Percentiles rank a stretch among this genome's conserved stretches.
phyloP scores from a whole-genome alignment of 2,888 invertebrate species.

The Prosapia bicincta region DNA sequence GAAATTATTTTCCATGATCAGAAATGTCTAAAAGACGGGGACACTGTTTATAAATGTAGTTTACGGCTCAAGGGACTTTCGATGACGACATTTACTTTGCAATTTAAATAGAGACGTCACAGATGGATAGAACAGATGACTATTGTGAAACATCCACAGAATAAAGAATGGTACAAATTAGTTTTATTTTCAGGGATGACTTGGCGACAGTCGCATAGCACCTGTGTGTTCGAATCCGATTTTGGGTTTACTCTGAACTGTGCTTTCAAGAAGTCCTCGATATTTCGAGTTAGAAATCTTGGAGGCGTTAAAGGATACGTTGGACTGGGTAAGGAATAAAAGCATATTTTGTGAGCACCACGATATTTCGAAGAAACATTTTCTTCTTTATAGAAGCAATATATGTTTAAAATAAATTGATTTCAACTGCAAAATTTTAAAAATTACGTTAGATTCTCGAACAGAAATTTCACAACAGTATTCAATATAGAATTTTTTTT shows the following conservation, averaged over 20 bases:
- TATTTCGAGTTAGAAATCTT: conserved; percentile 86
- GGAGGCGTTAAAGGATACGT: conserved; percentile 88
- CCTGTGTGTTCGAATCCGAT: conserved; percentile 85
- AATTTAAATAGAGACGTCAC: not conserved
- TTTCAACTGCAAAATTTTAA: too few relatives aligned
- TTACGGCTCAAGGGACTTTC: too few relatives aligned
- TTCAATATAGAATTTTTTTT: too few relatives aligned
- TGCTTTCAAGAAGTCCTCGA: conserved; percentile 87
- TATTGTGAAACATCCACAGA: too few relatives aligned
- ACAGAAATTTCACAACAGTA: too few relatives aligned
- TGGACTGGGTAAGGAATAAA: conserved; percentile 71
- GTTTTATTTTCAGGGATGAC: conserved; percentile 41
- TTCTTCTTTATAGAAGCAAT: too few relatives aligned
- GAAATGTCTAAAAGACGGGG: too few relatives aligned
- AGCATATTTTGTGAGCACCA: not conserved
- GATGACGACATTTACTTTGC: too few relatives aligned
- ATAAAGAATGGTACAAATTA: not conserved
- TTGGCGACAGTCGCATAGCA: conserved; percentile 63
- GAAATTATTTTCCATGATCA: too few relatives aligned
- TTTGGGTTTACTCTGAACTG: conserved; percentile 89
- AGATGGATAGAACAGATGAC: not conserved
- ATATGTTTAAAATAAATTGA: too few relatives aligned
- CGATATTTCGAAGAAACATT: not conserved
- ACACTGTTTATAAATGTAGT: too few relatives aligned
- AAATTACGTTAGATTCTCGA: too few relatives aligned